Evolutionary conservation across 2,113 vertebrate genomes (phyloP), one percentile per base, ranked within the genome.

Genomic region (Alectura lathami): DNA sequence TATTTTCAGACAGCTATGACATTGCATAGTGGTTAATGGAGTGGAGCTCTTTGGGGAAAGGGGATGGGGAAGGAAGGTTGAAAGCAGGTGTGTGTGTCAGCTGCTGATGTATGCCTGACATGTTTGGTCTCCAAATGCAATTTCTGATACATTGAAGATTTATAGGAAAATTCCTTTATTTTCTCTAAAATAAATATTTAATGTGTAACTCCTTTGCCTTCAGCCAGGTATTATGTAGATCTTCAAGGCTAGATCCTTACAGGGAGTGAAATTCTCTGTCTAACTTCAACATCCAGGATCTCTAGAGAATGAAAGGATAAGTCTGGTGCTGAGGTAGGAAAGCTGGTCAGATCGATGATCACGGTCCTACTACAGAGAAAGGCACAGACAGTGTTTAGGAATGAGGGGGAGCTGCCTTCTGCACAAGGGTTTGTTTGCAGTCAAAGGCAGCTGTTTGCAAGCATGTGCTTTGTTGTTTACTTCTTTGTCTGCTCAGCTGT

Each of bases 131-230:
- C 42, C 17, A 60, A 91, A 69, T 54, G 69, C 48, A 51, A 1
- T 88, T 85, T 85, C 27, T 77, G 43, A 93, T 96, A 93, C 45
- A 88, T 94, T 78, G 89, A 70, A 93, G 92, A 94, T 97, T 80
- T 97, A 93, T 66, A 83, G 84, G 77, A 94, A 96, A 96, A 95
- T 95, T 36, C 92, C 75, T 94, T 95, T 13, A 29, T 91, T 87
- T 93, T 94, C 75, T 91, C 63, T 95, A 69, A 93, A 85, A 92
- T 74, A 29, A 66, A 69, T 57, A 69, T 79, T 91, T 93, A 77
- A 57, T 50, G 3, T 62, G 8, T 69, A 73, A 85, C 73, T 91
- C 18, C 27, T 85, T 79, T 87, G 14, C 20, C n/a, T 24, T 14
- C n/a, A 66, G n/a, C 24, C 34, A 66, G 57, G 38, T 54, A 32